These are phyloP conservation scores for Syngnathus floridae DNA, from an alignment of 2,113 vertebrate genomes.

Conservation along the genomic window DNA sequence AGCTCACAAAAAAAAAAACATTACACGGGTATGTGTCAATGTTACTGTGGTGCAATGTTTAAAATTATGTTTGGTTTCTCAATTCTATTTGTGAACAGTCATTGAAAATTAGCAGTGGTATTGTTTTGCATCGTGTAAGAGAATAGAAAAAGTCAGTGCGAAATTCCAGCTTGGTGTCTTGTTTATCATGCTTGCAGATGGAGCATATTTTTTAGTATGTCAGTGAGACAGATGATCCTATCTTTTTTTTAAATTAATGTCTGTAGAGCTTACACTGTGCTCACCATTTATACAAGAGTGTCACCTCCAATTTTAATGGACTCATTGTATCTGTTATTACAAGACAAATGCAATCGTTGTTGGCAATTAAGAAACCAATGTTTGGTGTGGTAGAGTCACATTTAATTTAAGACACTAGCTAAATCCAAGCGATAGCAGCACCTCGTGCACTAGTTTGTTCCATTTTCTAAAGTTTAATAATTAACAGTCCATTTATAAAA, in stretches of 20 bases:
- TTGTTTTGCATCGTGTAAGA: background rate
- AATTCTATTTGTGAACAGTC: background rate
- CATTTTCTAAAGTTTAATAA: constrained; percentile 9
- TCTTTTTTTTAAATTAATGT: constrained; percentile 1
- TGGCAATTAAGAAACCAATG: background rate
- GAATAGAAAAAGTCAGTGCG: background rate
- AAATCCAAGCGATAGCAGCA: background rate
- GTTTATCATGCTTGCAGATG: background rate
- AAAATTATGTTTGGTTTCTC: background rate
- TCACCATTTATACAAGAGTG: background rate
- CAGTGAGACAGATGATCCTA: background rate
- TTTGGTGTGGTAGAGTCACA: background rate
- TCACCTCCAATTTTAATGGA: background rate
- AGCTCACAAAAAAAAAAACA: background rate
- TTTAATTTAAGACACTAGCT: background rate
- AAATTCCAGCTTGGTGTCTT: background rate
- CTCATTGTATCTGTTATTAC: background rate
- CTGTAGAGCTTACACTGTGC: background rate
- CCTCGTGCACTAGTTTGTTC: background rate
- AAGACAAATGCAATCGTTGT: background rate
- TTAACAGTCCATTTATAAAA: constrained; percentile 38
- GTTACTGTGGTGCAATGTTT: background rate
- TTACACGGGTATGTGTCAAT: background rate
- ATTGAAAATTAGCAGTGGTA: background rate
- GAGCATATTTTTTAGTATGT: background rate